Evolutionary conservation across 2,113 vertebrate species (phyloP).

Genomic region (Osmerus mordax): DNA sequence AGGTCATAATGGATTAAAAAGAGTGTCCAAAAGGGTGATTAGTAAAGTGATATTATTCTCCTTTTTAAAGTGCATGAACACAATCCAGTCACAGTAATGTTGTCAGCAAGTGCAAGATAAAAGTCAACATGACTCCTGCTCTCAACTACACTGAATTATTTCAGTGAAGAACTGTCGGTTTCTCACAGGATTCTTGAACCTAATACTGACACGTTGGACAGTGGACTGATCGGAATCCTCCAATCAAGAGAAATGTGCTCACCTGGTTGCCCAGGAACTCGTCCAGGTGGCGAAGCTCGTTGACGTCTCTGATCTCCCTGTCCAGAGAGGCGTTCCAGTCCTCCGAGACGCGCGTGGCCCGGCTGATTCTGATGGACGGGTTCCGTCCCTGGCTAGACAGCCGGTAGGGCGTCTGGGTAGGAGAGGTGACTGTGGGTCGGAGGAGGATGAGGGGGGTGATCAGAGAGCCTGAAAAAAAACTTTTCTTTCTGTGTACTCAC

Average conservation of each 20-base stretch:
- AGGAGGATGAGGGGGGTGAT: background rate
- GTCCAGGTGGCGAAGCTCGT: conserved; percentile 88
- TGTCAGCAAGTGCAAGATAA: no score
- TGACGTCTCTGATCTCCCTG: conserved; percentile 80
- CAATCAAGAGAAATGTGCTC: background rate
- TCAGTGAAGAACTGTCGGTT: no score
- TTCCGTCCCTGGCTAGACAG: conserved; percentile 49
- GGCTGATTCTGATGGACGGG: conserved; percentile 83
- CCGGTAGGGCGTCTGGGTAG: conserved; percentile 32
- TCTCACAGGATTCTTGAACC: no score
- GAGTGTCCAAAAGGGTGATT: no score
- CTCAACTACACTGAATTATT: no score
- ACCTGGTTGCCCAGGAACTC: conserved; percentile 95
- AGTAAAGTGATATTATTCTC: no score
- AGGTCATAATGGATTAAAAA: background rate
- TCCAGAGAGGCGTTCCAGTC: conserved; percentile 77
- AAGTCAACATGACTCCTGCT: no score
- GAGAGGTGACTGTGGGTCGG: conserved; percentile 44
- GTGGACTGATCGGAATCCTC: background rate
- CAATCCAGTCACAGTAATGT: no score
- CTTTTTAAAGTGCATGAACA: no score
- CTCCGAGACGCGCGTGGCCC: conserved; percentile 75
- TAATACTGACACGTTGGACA: no score
- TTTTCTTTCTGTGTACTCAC: no score
- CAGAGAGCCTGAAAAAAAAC: no score